Conservation (phyloP, 2,888 invertebrate genomes). For the Hirtodrosophila cameraria region DNA sequence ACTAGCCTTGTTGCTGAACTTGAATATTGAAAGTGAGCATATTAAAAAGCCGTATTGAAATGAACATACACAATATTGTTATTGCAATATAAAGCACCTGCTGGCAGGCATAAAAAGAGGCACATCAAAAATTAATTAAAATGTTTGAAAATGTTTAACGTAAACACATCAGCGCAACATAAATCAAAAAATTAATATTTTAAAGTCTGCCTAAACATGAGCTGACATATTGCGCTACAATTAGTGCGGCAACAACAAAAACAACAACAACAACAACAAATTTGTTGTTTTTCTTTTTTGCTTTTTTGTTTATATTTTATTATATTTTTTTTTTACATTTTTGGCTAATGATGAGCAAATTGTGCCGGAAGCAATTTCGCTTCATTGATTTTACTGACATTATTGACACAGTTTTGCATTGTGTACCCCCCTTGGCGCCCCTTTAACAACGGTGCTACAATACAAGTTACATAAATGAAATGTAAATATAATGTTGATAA, state of each 20-base stretch:
- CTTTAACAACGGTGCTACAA: slow-evolving; percentile 5
- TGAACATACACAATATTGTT: slow-evolving; percentile 16
- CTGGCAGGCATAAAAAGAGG: slow-evolving; percentile 18
- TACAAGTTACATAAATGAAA: slow-evolving; percentile 51
- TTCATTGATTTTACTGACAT: slow-evolving; percentile 62
- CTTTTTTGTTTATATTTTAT: slow-evolving; percentile 3
- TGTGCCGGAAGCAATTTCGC: slow-evolving; percentile 69
- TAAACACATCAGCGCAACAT: slow-evolving; percentile 31
- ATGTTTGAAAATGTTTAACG: slow-evolving; percentile 11
- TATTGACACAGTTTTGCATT: slow-evolving; percentile 74
- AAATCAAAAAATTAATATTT: slow-evolving; percentile 32
- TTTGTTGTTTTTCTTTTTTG: slow-evolving; percentile 5
- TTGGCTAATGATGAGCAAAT: slow-evolving; percentile 73
- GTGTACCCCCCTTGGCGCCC: slow-evolving; percentile 1
- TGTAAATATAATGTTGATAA: slow-evolving; percentile 46
- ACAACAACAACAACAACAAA: slow-evolving; percentile 15
- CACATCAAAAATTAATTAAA: slow-evolving; percentile 39
- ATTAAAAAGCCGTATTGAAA: slow-evolving; percentile 13
- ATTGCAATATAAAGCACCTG: slow-evolving; percentile 37
- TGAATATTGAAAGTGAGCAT: slow-evolving; percentile 46
- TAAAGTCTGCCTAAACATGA: slow-evolving; percentile 8
- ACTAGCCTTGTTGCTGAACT: slow-evolving; percentile 57
- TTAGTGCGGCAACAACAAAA: slow-evolving; percentile 13
- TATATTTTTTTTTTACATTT: slow-evolving; percentile 17
- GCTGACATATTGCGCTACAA: slow-evolving; percentile 15